Conservation (phyloP, 2,888 invertebrate genomes). For the Macrophya alboannulata region DNA sequence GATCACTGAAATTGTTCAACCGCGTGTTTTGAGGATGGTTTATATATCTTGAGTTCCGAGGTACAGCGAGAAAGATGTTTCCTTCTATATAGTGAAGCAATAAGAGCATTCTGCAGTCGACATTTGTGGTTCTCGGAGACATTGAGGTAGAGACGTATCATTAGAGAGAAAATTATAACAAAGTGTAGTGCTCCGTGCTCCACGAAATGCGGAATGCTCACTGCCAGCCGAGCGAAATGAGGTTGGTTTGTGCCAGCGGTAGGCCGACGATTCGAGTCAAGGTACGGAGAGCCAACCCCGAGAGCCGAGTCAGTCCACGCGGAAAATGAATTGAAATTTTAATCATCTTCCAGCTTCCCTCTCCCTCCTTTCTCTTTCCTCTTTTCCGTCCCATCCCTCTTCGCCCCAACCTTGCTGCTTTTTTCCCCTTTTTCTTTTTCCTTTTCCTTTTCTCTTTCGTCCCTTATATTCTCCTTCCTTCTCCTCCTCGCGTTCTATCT, state of each 20-base stretch:
- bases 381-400: background rate
- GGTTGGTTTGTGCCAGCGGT: constrained; percentile 43
- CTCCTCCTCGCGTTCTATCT: background rate
- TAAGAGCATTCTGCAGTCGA: constrained; percentile 42
- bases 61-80: background rate
- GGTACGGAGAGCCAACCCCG: constrained; percentile 32
- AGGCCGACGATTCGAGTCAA: constrained; percentile 53
- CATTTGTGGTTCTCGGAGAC: constrained; percentile 57
- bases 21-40: background rate
- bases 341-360: constrained; percentile 67
- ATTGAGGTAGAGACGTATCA: constrained; percentile 70
- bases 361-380: constrained; percentile 13
- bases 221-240: constrained; percentile 50
- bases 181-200: constrained; percentile 63
- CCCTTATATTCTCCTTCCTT: constrained; percentile 16
- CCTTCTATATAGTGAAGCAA: background rate
- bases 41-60: background rate
- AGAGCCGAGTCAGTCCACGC: constrained; percentile 72
- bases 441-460: constrained; percentile 38
- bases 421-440: constrained; percentile 36
- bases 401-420: background rate
- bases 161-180: constrained; percentile 73
- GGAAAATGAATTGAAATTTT: constrained; percentile 75
- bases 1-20: background rate
- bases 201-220: constrained; percentile 59